A percentile compares a stretch with the other conserved stretches of the same genome.
phyloP scores from a whole-genome alignment of 2,797 vertebrate species.

The Tachyglossus aculeatus region DNA sequence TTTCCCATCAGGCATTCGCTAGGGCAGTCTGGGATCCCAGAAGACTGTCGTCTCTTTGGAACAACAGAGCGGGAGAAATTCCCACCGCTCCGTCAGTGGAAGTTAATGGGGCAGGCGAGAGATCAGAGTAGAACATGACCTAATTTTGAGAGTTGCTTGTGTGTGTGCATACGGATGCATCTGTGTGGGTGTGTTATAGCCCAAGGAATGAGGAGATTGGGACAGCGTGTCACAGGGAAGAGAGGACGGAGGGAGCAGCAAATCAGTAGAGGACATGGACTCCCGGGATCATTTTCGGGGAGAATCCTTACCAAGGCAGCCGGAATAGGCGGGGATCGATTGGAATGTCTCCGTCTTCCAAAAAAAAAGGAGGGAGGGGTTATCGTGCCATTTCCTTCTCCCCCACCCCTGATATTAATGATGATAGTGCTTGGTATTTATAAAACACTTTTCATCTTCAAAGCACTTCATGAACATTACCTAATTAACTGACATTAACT shows the following conservation, averaged over 20 bases:
- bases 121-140: background rate
- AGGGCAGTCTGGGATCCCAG: background rate
- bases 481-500: conserved; percentile 69
- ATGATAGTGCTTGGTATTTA: conserved; percentile 65
- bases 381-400: conserved; percentile 32
- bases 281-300: no score
- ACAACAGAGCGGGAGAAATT: background rate
- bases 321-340: no score
- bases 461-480: conserved; percentile 64
- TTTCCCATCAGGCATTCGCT: conserved; percentile 18
- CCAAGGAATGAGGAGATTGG: no score
- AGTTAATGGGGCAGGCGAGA: background rate
- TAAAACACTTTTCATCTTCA: conserved; percentile 68
- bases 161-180: background rate
- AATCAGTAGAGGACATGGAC: no score
- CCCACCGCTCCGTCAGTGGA: background rate
- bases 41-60: background rate
- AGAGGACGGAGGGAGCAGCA: background rate
- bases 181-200: background rate
- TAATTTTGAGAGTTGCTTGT: background rate
- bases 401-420: conserved; percentile 57
- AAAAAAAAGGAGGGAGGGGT: conserved; percentile 43
- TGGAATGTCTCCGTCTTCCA: conserved; percentile 33
- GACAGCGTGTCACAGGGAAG: background rate
- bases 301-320: no score